A percentile compares a stretch with the other conserved stretches of the same genome.
These are phyloP conservation scores for Parnassius mnemosyne DNA, from an alignment of 2,888 invertebrate genomes.

Conservation along the genomic window DNA sequence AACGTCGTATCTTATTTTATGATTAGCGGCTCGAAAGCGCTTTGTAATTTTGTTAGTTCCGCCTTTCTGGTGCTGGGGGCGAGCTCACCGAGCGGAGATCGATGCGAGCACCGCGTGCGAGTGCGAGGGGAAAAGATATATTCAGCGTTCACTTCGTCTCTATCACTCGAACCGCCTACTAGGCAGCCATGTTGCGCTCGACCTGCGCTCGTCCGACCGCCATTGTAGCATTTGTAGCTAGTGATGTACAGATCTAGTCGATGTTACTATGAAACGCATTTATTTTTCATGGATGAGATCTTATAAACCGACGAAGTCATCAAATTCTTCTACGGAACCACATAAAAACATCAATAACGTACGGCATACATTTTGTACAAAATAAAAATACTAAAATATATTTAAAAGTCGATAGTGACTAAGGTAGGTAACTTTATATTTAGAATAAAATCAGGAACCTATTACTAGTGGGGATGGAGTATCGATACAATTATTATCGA, in stretches of 20 bases:
- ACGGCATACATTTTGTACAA: background rate
- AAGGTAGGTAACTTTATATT: conserved; percentile 1
- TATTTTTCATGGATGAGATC: conserved; percentile 32
- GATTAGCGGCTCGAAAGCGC: conserved; percentile 81
- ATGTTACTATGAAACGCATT: conserved; percentile 48
- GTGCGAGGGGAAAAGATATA: conserved; percentile 64
- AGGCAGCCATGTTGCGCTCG: conserved; percentile 81
- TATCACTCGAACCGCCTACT: conserved; percentile 77
- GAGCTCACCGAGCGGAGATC: conserved; percentile 76
- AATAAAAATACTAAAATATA: background rate
- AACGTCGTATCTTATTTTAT: conserved; percentile 82
- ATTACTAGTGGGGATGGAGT: conserved; percentile 51
- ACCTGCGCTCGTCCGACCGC: conserved; percentile 80
- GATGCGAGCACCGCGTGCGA: conserved; percentile 74
- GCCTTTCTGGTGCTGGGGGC: conserved; percentile 81
- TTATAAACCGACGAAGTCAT: conserved; percentile 29
- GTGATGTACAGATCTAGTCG: conserved; percentile 68
- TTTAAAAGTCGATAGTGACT: background rate
- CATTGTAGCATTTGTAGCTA: conserved; percentile 78
- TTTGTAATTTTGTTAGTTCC: conserved; percentile 81
- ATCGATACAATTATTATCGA: conserved; percentile 71
- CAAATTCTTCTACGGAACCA: conserved; percentile 16
- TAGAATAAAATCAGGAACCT: conserved; percentile 14
- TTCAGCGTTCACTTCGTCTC: conserved; percentile 59
- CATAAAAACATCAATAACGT: conserved; percentile 5